Percentiles rank a stretch among this genome's conserved stretches.
Evolutionary conservation across 2,797 vertebrate species (phyloP).

Genomic region (Pseudochirops cupreus): DNA sequence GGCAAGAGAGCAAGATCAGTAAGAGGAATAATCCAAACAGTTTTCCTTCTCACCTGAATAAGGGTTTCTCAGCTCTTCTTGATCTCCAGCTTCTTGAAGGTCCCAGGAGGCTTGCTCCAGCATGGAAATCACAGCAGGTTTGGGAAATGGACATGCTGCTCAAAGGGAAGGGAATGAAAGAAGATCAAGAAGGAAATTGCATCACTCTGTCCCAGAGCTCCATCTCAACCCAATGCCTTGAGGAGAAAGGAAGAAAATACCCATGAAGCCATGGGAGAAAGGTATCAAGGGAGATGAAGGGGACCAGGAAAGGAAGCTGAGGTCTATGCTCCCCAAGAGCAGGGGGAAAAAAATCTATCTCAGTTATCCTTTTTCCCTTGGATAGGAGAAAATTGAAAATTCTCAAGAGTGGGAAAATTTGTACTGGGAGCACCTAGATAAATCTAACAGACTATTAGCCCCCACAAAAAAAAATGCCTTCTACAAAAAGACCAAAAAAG

Average conservation of each 20-base stretch:
- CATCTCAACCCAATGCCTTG: conserved; percentile 31
- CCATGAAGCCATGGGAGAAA: background rate
- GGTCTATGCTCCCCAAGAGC: background rate
- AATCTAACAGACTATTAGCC: background rate
- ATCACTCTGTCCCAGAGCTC: conserved; percentile 13
- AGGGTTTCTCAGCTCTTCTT: background rate
- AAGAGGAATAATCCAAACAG: background rate
- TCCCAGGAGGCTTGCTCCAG: conserved; percentile 38
- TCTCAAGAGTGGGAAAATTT: background rate
- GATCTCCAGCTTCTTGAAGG: conserved; percentile 16
- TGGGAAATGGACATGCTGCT: conserved; percentile 53
- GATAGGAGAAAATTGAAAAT: background rate
- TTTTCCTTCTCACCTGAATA: conserved; percentile 55
- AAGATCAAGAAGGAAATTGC: conserved; percentile 8
- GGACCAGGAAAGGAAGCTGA: background rate
- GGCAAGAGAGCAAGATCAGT: background rate
- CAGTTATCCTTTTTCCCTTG: background rate
- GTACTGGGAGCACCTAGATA: background rate
- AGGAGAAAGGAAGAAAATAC: conserved; percentile 15
- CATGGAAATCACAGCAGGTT: conserved; percentile 37
- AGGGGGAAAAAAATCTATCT: background rate
- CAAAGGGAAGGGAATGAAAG: conserved; percentile 23
- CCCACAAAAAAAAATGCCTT: background rate
- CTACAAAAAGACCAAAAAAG: background rate
- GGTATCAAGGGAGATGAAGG: background rate